Percentiles rank a stretch among this genome's conserved stretches.
phyloP scores from a whole-genome alignment of 2,888 invertebrate species.

The Drosophila flavopinicola region DNA sequence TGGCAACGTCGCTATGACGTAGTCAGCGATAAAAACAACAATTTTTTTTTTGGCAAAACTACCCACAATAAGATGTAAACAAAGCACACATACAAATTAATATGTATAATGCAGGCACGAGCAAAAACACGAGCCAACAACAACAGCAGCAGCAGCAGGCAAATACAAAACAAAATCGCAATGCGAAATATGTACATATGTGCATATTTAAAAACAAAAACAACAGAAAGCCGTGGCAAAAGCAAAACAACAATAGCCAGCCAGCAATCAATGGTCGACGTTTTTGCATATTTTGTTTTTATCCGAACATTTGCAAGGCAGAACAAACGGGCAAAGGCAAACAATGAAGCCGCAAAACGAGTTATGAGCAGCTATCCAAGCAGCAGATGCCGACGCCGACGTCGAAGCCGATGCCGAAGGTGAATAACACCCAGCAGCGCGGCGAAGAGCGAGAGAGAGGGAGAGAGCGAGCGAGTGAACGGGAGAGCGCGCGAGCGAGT shows the following conservation, averaged over 20 bases:
- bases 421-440: conserved; percentile 62
- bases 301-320: conserved; percentile 62
- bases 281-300: conserved; percentile 69
- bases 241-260: conserved; percentile 21
- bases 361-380: conserved; percentile 52
- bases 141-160: too few species aligned
- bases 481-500: conserved; percentile 15
- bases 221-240: conserved; percentile 12
- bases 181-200: conserved; percentile 34
- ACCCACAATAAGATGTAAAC: conserved; percentile 69
- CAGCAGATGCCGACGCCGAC: conserved; percentile 38
- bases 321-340: conserved; percentile 52
- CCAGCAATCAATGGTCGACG: conserved; percentile 13
- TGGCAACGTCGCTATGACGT: conserved; percentile 51
- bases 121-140: conserved; percentile 46
- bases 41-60: conserved; percentile 57
- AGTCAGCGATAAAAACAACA: conserved; percentile 24
- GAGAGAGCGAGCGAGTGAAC: neutral
- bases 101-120: conserved; percentile 33
- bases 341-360: conserved; percentile 69
- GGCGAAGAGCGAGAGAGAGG: conserved; percentile 17
- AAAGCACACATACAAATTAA: conserved; percentile 34
- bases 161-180: conserved; percentile 39
- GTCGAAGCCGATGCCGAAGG: conserved; percentile 63
- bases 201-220: neutral